Evolutionary conservation across 2,797 vertebrate genomes (phyloP).

Genomic region (Phaenicophaeus curvirostris): DNA sequence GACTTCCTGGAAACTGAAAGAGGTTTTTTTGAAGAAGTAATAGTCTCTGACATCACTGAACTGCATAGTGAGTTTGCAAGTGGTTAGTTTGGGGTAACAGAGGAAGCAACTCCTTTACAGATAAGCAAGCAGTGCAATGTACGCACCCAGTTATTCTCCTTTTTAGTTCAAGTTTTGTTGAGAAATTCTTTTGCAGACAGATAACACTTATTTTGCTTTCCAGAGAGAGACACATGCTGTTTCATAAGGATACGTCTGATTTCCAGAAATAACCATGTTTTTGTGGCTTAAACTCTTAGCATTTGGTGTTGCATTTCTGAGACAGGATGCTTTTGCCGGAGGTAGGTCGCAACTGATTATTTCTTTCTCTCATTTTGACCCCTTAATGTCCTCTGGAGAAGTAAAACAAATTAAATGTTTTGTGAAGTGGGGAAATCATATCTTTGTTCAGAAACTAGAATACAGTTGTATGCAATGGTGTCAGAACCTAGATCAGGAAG

Average conservation of each 20-base stretch:
- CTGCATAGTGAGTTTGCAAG: conserved; percentile 70
- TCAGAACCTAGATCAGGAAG: not conserved
- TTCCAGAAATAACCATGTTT: conserved; percentile 86
- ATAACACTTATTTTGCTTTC: conserved; percentile 77
- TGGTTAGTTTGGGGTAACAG: conserved; percentile 80
- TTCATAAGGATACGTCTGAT: conserved; percentile 72
- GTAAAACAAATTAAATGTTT: not conserved
- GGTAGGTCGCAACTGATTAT: conserved; percentile 66
- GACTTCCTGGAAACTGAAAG: conserved; percentile 79
- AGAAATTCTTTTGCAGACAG: conserved; percentile 30
- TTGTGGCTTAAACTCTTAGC: conserved; percentile 81
- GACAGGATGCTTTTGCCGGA: conserved; percentile 43
- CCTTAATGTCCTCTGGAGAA: not conserved
- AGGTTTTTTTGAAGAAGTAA: conserved; percentile 78
- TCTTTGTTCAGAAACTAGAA: not conserved
- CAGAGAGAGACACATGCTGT: conserved; percentile 82
- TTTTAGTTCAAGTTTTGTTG: conserved; percentile 38
- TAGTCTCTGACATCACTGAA: conserved; percentile 83
- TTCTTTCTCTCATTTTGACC: not conserved
- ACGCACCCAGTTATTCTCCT: conserved; percentile 66
- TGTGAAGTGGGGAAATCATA: not conserved
- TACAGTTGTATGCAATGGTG: not conserved
- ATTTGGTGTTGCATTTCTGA: conserved; percentile 76
- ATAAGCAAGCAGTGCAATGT: conserved; percentile 80
- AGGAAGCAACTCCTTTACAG: conserved; percentile 82